Percentiles rank a stretch among this genome's conserved stretches.
Evolutionary conservation across 2,797 vertebrate genomes (phyloP).

Genomic region (Anas bahamensis): DNA sequence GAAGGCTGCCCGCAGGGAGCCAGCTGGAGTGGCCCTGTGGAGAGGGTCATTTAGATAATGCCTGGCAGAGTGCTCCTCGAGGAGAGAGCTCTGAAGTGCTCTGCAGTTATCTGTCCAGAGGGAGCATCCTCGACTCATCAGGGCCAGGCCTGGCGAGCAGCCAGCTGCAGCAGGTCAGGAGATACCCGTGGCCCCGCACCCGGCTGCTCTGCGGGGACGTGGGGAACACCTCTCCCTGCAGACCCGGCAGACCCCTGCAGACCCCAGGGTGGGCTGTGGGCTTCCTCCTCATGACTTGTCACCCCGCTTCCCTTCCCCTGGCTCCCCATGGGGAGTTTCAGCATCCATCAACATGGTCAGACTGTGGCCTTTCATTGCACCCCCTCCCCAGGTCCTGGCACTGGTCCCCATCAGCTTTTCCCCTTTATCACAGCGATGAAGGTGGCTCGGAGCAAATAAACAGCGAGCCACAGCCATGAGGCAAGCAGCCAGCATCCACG

Average conservation of each 20-base stretch:
- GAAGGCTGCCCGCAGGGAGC: background rate
- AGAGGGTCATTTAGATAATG: constrained; percentile 38
- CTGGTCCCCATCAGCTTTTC: background rate
- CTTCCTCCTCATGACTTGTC: background rate
- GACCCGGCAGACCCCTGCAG: background rate
- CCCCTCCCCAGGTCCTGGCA: background rate
- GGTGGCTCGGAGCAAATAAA: background rate
- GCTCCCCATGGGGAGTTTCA: background rate
- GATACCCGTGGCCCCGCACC: accelerated
- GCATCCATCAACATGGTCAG: accelerated
- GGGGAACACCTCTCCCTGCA: background rate
- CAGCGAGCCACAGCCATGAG: accelerated
- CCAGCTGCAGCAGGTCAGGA: background rate
- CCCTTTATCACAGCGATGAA: background rate
- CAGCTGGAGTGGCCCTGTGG: background rate
- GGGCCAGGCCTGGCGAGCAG: background rate
- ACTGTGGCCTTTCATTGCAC: accelerated
- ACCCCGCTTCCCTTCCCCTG: background rate
- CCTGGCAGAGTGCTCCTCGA: constrained; percentile 6
- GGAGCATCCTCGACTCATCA: constrained; percentile 24
- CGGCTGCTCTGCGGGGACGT: background rate
- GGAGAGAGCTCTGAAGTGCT: constrained; percentile 49
- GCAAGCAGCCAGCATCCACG: background rate
- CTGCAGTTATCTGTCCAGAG: background rate
- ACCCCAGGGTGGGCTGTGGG: background rate